Evolutionary conservation across 2,113 vertebrate genomes (phyloP).

Genomic region (Corynorhinus townsendii): DNA sequence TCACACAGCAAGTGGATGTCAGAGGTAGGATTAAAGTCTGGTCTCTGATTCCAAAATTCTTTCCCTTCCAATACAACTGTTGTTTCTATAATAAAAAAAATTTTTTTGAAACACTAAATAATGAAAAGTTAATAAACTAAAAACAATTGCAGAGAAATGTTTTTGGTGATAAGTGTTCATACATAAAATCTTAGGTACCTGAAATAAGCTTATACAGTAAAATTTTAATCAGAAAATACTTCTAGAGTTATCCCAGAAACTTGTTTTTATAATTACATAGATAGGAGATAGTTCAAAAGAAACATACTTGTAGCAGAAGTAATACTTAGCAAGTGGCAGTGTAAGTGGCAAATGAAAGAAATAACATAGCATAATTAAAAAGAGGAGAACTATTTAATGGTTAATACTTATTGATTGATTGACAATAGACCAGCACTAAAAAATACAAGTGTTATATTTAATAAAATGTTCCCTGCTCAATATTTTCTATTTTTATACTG

Average conservation of each 20-base stretch:
- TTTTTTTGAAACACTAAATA: not conserved
- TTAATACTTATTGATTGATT: not conserved
- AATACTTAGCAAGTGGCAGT: not conserved
- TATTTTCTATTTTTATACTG: conserved; percentile 54
- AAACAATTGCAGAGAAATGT: not conserved
- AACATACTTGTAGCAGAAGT: conserved; percentile 25
- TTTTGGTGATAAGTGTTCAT: not conserved
- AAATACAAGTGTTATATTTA: not conserved
- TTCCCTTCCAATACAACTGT: not conserved
- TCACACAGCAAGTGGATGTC: not conserved
- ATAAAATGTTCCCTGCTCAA: not conserved
- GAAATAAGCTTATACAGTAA: conserved; percentile 5
- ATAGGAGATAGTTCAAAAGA: not conserved
- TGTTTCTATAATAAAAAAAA: not conserved
- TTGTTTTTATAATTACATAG: not conserved
- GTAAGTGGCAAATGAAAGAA: not conserved
- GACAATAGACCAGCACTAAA: not conserved
- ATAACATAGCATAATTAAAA: not conserved
- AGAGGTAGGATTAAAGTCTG: not conserved
- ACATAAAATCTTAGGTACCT: not conserved
- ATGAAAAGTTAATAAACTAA: not conserved
- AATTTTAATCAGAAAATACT: conserved; percentile 4
- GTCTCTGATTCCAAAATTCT: not conserved
- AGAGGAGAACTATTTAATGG: not conserved
- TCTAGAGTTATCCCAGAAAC: not conserved